These are phyloP conservation scores for Paraescarpia echinospica DNA, from an alignment of 1,140 invertebrate genomes.

Conservation along the genomic window DNA sequence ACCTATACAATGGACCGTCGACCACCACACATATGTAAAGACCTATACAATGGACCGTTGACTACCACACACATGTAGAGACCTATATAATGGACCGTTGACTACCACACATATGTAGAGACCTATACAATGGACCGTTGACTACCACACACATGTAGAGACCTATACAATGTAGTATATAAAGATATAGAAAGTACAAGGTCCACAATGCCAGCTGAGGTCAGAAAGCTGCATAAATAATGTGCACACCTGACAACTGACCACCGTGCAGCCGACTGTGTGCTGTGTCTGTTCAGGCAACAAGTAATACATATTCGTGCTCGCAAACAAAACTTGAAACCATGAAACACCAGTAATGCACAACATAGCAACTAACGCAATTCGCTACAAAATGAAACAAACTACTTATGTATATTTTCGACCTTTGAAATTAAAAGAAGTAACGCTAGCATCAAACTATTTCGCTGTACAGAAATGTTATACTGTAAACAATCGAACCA, in stretches of 20 bases:
- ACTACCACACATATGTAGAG: too few relatives aligned
- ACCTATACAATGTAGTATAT: too few relatives aligned
- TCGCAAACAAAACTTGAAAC: not conserved
- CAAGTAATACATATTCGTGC: not conserved
- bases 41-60: too few relatives aligned
- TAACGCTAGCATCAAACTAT: not conserved
- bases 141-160: too few relatives aligned
- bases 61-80: too few relatives aligned
- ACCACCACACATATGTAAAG: too few relatives aligned
- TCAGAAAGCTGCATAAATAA: not conserved
- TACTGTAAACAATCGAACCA: not conserved
- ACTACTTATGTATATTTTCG: not conserved
- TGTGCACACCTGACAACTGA: not conserved
- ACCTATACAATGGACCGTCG: too few relatives aligned
- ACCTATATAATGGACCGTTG: too few relatives aligned
- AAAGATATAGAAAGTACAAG: not conserved
- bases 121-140: too few relatives aligned
- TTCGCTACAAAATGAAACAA: not conserved
- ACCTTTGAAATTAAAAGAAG: not conserved
- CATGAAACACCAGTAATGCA: not conserved
- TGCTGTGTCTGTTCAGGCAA: not conserved
- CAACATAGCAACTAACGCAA: not conserved
- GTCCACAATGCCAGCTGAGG: not conserved
- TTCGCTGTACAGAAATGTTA: not conserved
- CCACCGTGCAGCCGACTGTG: not conserved